Base-by-base conservation (phyloP, 2,797 vertebrate species). In the Leuciscus waleckii region DNA sequence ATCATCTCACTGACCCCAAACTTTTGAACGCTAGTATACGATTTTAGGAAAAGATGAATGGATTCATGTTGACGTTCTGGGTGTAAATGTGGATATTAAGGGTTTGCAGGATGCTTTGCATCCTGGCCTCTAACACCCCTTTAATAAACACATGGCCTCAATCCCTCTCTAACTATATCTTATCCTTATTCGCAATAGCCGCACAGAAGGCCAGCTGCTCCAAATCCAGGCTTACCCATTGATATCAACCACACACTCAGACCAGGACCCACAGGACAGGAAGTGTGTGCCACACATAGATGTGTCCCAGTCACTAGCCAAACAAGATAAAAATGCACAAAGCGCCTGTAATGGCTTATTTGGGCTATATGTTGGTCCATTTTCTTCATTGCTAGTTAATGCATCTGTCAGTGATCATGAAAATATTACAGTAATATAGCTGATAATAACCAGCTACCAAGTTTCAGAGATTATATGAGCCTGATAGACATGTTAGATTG, bases 171-270 rank as follows among this genome's bases (percentile, higher is more conserved):
- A 87, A 90, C 89, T 83, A 85, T 89, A 74, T 82, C 87, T 84
- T 89, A 88, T 89, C 69, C 35, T 73, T 70, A 87, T 85, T 90
- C 88, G 85, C 65, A 74, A 51, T 69, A 75, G 54, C 73, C 49
- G 17, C 74, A 61, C 76, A 19, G 46, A 76, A 54, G 81, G 86
- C 88, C 93, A 93, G 91, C 91, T 94, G 92, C 87, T 90, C 49
- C 23, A 92, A 93, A 94, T 94, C 93, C 91, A 88, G 82, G 68
- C 83, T 89, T 73, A 39, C 89, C 37, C 2, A 73, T 70, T 39
- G 7, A 81, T 88, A 87, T 90, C 86, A 89, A 92, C 37, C 87
- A 80, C 83, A 67, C 67, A 69, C 41, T 43, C 78, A 89, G 63
- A 76, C 79, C 80, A 77, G 69, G 35, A 56, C 43, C 67, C 77